These are phyloP conservation scores for Microcaecilia unicolor DNA, from an alignment of 2,797 vertebrate species.

Conservation along the genomic window DNA sequence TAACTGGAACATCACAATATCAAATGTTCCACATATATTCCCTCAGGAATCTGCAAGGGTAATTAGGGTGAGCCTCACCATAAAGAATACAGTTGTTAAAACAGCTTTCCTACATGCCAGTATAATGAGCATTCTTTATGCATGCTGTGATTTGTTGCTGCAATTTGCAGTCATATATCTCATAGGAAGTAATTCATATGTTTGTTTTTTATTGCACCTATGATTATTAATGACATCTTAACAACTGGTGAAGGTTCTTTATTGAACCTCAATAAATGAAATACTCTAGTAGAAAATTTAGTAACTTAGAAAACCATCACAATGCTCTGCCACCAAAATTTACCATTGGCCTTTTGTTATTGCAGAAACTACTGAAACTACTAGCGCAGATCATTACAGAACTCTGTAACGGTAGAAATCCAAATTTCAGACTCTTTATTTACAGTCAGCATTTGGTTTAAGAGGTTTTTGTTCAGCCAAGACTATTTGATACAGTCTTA, in stretches of 20 bases:
- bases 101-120: slow-evolving; percentile 76
- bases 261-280: slow-evolving; percentile 53
- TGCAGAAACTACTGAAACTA: no score
- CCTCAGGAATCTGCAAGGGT: slow-evolving; percentile 83
- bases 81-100: slow-evolving; percentile 94
- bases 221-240: slow-evolving; percentile 88
- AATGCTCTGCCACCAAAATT: no score
- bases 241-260: slow-evolving; percentile 58
- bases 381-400: no score
- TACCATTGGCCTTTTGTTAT: no score
- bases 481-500: no score
- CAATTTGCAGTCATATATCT: slow-evolving; percentile 88
- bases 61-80: slow-evolving; percentile 93
- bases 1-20: slow-evolving; percentile 51
- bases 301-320: slow-evolving; percentile 14
- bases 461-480: no score
- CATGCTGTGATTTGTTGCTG: slow-evolving; percentile 84
- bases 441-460: no score
- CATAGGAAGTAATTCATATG: slow-evolving; percentile 84
- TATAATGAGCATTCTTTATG: slow-evolving; percentile 86
- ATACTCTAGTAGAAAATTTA: slow-evolving; percentile 36
- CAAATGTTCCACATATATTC: slow-evolving; percentile 58
- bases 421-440: no score
- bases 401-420: no score
- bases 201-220: slow-evolving; percentile 89